phyloP scores from a whole-genome alignment of 2,113 vertebrate genomes.

The Entomyzon cyanotis region DNA sequence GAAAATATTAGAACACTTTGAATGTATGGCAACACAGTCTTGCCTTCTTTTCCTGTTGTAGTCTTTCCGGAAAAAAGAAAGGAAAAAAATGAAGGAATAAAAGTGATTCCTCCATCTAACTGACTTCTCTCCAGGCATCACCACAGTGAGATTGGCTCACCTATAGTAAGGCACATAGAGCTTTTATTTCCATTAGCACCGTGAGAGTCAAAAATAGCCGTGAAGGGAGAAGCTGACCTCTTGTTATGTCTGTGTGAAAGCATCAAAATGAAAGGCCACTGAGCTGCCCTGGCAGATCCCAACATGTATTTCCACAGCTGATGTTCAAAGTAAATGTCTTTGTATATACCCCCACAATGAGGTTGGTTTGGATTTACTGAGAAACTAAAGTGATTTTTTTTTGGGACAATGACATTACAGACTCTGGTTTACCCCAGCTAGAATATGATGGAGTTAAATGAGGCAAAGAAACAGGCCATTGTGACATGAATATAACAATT shows the following conservation, averaged over 20 bases:
- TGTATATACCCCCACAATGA: background rate
- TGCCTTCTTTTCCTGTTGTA: background rate
- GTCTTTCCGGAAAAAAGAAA: rapidly evolving
- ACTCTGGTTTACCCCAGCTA: background rate
- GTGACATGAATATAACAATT: background rate
- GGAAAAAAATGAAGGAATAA: background rate
- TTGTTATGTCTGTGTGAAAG: background rate
- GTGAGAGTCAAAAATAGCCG: background rate
- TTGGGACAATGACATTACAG: background rate
- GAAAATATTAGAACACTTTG: background rate
- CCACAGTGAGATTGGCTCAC: background rate
- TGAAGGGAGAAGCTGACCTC: background rate
- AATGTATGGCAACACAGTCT: background rate
- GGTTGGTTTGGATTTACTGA: background rate
- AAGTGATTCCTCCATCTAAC: background rate
- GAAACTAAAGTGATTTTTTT: background rate
- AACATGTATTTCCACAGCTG: background rate
- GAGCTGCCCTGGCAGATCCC: background rate
- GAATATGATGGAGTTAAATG: background rate
- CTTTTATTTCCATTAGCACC: background rate
- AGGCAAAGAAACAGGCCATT: background rate
- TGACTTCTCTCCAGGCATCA: background rate
- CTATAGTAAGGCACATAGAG: background rate
- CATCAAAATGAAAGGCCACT: background rate
- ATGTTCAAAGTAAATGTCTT: background rate